Base-by-base conservation (phyloP, 2,113 vertebrate genomes). In the Sterna hirundo region DNA sequence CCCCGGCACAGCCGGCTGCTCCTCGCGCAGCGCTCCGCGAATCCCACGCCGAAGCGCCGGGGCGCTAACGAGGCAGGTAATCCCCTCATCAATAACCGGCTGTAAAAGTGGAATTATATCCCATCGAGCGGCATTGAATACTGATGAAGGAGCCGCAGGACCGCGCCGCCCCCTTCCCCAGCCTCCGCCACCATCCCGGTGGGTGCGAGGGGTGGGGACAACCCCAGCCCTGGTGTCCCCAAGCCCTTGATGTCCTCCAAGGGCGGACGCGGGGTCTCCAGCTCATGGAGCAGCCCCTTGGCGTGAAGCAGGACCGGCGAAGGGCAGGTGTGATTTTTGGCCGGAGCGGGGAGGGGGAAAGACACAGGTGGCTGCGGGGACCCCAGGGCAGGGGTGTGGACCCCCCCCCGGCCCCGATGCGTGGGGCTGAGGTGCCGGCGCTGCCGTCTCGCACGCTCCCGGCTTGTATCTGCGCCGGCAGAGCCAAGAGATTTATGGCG, bases 1-100 rank as follows among this genome's bases (percentile, higher is more conserved):
- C 38, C 26, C 32, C 2, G 2, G 55, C 9, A 1, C 22, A 13
- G 55, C 46, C 25, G 4, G 13, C 47, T 83, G 42, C 70, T 22
- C 32, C 69, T 69, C 27, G 4, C 1, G 3, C 58, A 20, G 34
- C 11, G 1, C 42, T 1, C 0, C 13, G 2, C 40, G 34, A 27
- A 82, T 51, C 80, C 83, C 60, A 13, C 5, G 2, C 90, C 2
- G 40, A 27, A 44, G 60, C 70, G 54, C 64, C 5, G 66, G 6
- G 1, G 77, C 0, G 3, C 54, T 85, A 5, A 47, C 22, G 61
- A 83, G 91, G 65, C 76, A 40, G 91, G 93, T 86, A 84, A 96
- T 91, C 84, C 93, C 40, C 70, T 88, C 80, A 34, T 79, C 87
- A 57, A 78, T n/a, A 57, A 23, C 40, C 6, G 10, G 19, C 88